A percentile compares a stretch with the other conserved stretches of the same genome.
phyloP scores from a whole-genome alignment of 2,113 vertebrate genomes.

The Calcarius ornatus region DNA sequence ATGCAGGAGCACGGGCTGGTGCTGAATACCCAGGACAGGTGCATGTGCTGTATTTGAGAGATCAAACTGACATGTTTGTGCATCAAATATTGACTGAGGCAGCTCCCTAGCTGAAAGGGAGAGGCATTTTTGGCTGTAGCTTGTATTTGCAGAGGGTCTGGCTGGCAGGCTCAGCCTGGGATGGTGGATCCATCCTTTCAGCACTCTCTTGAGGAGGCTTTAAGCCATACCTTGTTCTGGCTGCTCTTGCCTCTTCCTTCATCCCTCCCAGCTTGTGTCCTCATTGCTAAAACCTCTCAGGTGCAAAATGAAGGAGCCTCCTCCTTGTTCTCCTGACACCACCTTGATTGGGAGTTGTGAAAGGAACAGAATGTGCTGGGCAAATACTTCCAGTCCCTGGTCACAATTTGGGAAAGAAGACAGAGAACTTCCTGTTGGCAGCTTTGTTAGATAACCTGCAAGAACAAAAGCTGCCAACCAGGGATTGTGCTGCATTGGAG shows the following conservation, averaged over 20 bases:
- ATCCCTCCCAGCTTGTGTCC: background rate
- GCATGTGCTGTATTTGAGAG: accelerated
- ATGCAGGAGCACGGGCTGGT: background rate
- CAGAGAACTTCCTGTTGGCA: background rate
- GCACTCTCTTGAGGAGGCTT: background rate
- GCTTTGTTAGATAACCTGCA: background rate
- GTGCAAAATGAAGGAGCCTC: background rate
- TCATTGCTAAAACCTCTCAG: background rate
- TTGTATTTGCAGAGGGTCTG: background rate
- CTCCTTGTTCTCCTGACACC: accelerated
- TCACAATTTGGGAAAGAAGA: background rate
- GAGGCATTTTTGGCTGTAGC: background rate
- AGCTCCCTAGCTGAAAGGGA: background rate
- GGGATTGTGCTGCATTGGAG: background rate
- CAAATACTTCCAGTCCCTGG: background rate
- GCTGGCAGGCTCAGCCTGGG: background rate
- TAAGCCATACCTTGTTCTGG: background rate
- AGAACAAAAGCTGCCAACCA: background rate
- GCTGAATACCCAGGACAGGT: background rate
- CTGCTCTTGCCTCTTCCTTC: background rate
- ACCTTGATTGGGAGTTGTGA: background rate
- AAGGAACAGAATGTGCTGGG: background rate
- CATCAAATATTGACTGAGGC: background rate
- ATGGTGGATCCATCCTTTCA: background rate
- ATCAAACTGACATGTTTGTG: background rate